Percentiles rank a stretch among this genome's conserved stretches.
These are phyloP conservation scores for Corythornis madagascariensis DNA, from an alignment of 2,113 vertebrate genomes.

Conservation along the genomic window DNA sequence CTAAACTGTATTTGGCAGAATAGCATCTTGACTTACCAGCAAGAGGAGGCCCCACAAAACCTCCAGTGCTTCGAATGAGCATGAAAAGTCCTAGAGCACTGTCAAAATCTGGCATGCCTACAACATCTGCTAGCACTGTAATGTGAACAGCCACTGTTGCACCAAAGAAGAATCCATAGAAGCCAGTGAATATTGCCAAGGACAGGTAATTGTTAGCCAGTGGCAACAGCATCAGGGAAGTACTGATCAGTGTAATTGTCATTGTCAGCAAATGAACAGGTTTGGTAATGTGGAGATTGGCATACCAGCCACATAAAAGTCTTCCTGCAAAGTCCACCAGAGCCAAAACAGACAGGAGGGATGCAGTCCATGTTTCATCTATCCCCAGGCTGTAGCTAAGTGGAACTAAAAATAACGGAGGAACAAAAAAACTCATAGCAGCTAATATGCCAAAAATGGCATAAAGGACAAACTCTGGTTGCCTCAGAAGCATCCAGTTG, in stretches of 20 bases:
- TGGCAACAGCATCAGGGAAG: conserved; percentile 74
- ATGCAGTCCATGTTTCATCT: conserved; percentile 73
- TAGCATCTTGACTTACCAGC: conserved; percentile 48
- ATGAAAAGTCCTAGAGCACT: conserved; percentile 78
- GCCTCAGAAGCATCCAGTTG: conserved; percentile 48
- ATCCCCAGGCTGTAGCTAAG: conserved; percentile 74
- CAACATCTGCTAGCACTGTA: conserved; percentile 77
- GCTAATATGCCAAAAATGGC: conserved; percentile 77
- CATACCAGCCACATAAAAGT: conserved; percentile 76
- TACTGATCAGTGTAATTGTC: conserved; percentile 68
- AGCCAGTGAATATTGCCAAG: conserved; percentile 65
- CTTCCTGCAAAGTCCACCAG: conserved; percentile 74
- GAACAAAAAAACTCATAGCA: conserved; percentile 77
- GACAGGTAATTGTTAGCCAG: conserved; percentile 69
- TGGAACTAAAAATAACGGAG: conserved; percentile 76
- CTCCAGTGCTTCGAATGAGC: conserved; percentile 77
- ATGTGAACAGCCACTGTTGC: conserved; percentile 76
- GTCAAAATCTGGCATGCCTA: conserved; percentile 76
- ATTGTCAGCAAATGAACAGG: conserved; percentile 77
- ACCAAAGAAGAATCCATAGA: conserved; percentile 81
- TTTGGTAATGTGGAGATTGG: conserved; percentile 71
- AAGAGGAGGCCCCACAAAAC: conserved; percentile 75
- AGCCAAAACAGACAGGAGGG: conserved; percentile 74
- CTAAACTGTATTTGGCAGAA: not conserved
- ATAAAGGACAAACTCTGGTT: conserved; percentile 67